These are phyloP conservation scores for Capitella teleta DNA, from an alignment of 1,140 invertebrate species.

Conservation along the genomic window DNA sequence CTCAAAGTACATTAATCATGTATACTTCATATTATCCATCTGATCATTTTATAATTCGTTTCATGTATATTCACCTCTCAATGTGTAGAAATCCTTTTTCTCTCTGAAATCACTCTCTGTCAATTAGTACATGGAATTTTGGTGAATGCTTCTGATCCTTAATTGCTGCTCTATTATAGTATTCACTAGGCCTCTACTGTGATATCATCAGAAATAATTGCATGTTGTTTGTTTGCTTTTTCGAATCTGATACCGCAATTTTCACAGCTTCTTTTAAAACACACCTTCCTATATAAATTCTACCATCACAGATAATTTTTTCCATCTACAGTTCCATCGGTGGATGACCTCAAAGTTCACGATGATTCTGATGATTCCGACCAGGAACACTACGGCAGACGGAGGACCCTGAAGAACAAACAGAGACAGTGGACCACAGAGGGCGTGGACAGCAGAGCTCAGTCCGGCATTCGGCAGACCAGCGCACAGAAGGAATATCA, in stretches of 20 bases:
- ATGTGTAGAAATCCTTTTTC: neutral
- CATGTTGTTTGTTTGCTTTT: neutral
- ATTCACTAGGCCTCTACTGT: neutral
- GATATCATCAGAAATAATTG: too few species aligned
- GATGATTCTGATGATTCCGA: neutral
- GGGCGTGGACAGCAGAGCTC: neutral
- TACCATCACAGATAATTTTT: too few species aligned
- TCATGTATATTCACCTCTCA: neutral
- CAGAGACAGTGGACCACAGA: neutral
- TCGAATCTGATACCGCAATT: neutral
- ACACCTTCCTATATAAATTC: too few species aligned
- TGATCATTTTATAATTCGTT: neutral
- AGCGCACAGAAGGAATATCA: slow-evolving; percentile 3
- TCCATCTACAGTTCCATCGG: neutral
- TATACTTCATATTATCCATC: neutral
- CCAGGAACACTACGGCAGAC: neutral
- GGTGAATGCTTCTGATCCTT: neutral
- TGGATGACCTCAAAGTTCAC: neutral
- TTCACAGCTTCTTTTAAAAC: neutral
- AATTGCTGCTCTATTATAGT: neutral
- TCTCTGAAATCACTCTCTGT: neutral
- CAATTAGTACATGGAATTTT: neutral
- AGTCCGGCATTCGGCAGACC: slow-evolving; percentile 1
- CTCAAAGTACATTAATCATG: too few species aligned
- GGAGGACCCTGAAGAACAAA: neutral